phyloP scores from a whole-genome alignment of 1,140 invertebrate species.

The Drosophila miranda region DNA sequence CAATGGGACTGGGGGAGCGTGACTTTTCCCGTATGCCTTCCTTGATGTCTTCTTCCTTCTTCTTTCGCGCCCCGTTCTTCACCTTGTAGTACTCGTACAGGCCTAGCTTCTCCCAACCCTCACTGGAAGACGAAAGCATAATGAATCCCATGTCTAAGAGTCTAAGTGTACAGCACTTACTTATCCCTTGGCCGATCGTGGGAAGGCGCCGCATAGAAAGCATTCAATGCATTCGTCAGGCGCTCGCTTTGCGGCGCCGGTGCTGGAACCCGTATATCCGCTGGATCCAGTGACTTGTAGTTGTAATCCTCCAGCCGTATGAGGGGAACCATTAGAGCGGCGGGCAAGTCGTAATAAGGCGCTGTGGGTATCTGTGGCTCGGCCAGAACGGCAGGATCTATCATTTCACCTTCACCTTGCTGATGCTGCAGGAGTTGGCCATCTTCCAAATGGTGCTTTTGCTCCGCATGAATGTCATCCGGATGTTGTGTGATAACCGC shows the following conservation, averaged over 20 bases:
- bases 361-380: constrained; percentile 93
- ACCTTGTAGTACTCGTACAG: constrained; percentile 99
- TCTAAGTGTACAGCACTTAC: constrained; percentile 83
- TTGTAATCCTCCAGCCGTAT: constrained; percentile 95
- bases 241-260: constrained; percentile 96
- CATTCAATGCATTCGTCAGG: constrained; percentile 95
- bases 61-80: constrained; percentile 94
- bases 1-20: constrained; percentile 89
- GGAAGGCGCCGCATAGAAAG: constrained; percentile 96
- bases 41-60: constrained; percentile 93
- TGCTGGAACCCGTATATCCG: constrained; percentile 94
- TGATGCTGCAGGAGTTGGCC: constrained; percentile 11
- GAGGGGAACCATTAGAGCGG: constrained; percentile 95
- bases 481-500: constrained; percentile 68
- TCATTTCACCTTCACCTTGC: constrained; percentile 13
- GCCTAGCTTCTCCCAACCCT: constrained; percentile 98
- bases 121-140: constrained; percentile 85
- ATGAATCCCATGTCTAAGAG: background rate
- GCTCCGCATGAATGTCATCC: constrained; percentile 37
- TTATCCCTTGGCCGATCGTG: constrained; percentile 97
- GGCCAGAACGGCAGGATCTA: constrained; percentile 79
- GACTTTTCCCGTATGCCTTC: constrained; percentile 88
- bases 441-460: constrained; percentile 29
- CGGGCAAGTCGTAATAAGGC: constrained; percentile 98
- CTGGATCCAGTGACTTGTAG: constrained; percentile 95